Conservation (phyloP, 2,113 vertebrate species). For the Uria lomvia region DNA sequence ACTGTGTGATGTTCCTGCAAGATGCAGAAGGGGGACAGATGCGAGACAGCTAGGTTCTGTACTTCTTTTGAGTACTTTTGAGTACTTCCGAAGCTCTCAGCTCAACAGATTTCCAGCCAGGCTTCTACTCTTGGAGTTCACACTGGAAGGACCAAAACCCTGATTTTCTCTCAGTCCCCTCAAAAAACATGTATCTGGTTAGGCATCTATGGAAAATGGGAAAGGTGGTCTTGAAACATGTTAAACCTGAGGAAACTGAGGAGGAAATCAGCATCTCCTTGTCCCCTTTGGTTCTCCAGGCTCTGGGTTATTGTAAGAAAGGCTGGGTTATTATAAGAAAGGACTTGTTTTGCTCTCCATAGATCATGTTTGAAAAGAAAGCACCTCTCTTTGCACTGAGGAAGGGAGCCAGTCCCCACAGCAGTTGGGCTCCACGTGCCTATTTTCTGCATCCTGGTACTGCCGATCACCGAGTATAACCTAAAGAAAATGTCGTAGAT, state of each 20-base stretch:
- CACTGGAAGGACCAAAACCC: not conserved
- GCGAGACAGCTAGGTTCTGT: not conserved
- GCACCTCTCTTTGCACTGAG: not conserved
- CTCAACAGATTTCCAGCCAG: not conserved
- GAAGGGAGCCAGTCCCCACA: not conserved
- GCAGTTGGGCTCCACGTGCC: not conserved
- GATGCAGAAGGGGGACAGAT: not conserved
- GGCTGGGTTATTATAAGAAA: not conserved
- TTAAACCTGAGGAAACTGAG: not conserved
- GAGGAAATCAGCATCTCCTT: not conserved
- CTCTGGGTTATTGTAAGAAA: not conserved
- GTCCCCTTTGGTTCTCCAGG: not conserved
- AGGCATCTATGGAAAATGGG: not conserved
- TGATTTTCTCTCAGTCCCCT: not conserved
- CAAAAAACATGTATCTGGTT: not conserved
- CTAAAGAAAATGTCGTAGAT: not conserved
- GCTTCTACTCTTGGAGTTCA: not conserved
- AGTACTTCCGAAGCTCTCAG: not conserved
- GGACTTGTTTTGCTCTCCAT: not conserved
- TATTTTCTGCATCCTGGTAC: not conserved
- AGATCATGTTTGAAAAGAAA: not conserved
- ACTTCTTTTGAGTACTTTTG: not conserved
- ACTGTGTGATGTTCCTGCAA: not conserved
- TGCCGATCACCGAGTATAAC: accelerated
- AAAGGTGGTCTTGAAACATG: not conserved